These are phyloP conservation scores for Agrilus biguttatus DNA, from an alignment of 2,888 invertebrate genomes.

Conservation along the genomic window DNA sequence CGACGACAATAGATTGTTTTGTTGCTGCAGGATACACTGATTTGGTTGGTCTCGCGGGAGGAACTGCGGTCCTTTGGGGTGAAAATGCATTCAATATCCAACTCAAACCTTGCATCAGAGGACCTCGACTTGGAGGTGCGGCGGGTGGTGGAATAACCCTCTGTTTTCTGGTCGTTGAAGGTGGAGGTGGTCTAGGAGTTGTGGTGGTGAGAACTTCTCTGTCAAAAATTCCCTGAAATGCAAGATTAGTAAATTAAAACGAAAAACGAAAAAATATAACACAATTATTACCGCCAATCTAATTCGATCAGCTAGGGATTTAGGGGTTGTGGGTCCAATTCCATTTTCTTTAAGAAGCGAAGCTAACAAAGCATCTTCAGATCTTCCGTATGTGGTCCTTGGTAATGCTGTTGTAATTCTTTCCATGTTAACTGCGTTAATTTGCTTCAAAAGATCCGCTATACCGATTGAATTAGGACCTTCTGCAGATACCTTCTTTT, in stretches of 20 bases:
- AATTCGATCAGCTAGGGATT: conserved; percentile 29
- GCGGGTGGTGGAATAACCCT: conserved; percentile 33
- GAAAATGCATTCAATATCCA: conserved; percentile 28
- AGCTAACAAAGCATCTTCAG: conserved; percentile 54
- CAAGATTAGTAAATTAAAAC: not conserved
- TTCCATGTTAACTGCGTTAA: conserved; percentile 18
- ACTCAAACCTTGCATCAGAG: conserved; percentile 26
- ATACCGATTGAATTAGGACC: conserved; percentile 7
- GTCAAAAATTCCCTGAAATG: not conserved
- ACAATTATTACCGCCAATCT: conserved; percentile 15
- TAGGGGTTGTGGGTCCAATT: conserved; percentile 56
- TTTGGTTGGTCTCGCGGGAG: not conserved
- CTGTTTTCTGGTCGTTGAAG: conserved; percentile 18
- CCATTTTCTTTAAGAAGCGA: conserved; percentile 57
- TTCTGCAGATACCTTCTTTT: conserved; percentile 8
- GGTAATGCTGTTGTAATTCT: conserved; percentile 16
- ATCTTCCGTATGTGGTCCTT: conserved; percentile 36
- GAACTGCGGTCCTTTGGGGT: conserved; percentile 3
- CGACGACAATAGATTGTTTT: conserved; percentile 22
- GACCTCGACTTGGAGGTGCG: conserved; percentile 30
- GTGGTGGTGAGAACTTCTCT: conserved; percentile 6
- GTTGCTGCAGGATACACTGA: conserved; percentile 17
- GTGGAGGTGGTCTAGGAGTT: conserved; percentile 14
- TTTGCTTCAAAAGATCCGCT: conserved; percentile 24
- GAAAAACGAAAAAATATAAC: not conserved